Percentiles rank a stretch among this genome's conserved stretches.
Conservation (phyloP, 2,113 vertebrate species). For the Sciurus niger region DNA sequence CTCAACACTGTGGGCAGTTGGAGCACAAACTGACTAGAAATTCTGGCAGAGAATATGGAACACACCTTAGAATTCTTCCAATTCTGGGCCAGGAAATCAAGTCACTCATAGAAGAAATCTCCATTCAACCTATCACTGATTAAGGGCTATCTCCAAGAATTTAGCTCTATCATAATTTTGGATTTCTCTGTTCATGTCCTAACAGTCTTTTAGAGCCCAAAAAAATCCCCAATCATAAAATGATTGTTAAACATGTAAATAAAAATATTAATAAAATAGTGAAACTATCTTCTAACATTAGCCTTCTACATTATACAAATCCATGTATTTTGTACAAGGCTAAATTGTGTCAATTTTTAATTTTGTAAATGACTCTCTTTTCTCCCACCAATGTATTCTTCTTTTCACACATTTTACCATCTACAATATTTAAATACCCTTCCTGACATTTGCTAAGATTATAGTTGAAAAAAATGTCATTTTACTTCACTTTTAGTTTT, state of each 20-base stretch:
- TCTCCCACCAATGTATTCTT: neutral
- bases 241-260: neutral
- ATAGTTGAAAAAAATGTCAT: neutral
- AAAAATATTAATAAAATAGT: neutral
- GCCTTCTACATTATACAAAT: neutral
- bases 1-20: neutral
- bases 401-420: neutral
- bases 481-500: neutral
- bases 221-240: neutral
- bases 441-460: slow-evolving; percentile 13
- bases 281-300: neutral
- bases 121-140: neutral
- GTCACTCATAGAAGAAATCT: neutral
- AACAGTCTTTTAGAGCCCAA: neutral
- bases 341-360: neutral
- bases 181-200: neutral
- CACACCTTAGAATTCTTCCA: neutral
- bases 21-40: neutral
- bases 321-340: neutral
- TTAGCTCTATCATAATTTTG: neutral
- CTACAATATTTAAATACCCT: neutral
- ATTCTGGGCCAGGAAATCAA: neutral
- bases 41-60: neutral
- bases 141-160: neutral
- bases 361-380: neutral